Conservation (phyloP, 2,888 invertebrate species). For the Pediacus dermestoides region DNA sequence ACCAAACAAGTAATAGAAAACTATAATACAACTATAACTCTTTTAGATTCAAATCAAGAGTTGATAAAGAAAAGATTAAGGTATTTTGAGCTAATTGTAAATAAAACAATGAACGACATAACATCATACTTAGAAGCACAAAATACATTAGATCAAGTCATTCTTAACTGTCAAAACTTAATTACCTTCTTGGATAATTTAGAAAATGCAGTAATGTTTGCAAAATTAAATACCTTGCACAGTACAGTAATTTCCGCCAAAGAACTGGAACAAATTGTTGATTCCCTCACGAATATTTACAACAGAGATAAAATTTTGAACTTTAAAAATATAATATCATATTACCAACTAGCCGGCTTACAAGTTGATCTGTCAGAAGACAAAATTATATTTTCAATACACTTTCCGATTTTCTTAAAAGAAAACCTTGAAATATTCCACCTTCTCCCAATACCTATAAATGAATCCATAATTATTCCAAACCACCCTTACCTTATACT, state of each 20-base stretch:
- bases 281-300: neutral
- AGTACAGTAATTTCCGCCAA: slow-evolving; percentile 16
- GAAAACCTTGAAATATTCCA: slow-evolving; percentile 10
- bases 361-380: slow-evolving; percentile 4
- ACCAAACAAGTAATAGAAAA: slow-evolving; percentile 7
- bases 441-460: slow-evolving; percentile 10
- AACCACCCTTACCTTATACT: slow-evolving; percentile 7
- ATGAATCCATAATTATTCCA: slow-evolving; percentile 6
- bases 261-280: slow-evolving; percentile 16
- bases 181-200: slow-evolving; percentile 24
- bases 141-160: slow-evolving; percentile 18
- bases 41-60: slow-evolving; percentile 9
- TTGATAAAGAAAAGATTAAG: slow-evolving; percentile 13
- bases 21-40: slow-evolving; percentile 9
- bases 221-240: slow-evolving; percentile 23
- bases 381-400: slow-evolving; percentile 16
- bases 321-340: slow-evolving; percentile 3
- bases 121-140: slow-evolving; percentile 9
- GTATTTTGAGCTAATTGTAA: slow-evolving; percentile 2
- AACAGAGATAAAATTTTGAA: neutral
- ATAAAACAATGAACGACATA: too few relatives aligned
- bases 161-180: slow-evolving; percentile 21
- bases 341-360: slow-evolving; percentile 1
- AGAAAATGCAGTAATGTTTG: slow-evolving; percentile 25
- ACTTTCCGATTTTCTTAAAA: slow-evolving; percentile 10